Percentiles rank a stretch among this genome's conserved stretches.
Conservation (phyloP, 1,140 invertebrate genomes). For the Brachionus manjavacas region DNA sequence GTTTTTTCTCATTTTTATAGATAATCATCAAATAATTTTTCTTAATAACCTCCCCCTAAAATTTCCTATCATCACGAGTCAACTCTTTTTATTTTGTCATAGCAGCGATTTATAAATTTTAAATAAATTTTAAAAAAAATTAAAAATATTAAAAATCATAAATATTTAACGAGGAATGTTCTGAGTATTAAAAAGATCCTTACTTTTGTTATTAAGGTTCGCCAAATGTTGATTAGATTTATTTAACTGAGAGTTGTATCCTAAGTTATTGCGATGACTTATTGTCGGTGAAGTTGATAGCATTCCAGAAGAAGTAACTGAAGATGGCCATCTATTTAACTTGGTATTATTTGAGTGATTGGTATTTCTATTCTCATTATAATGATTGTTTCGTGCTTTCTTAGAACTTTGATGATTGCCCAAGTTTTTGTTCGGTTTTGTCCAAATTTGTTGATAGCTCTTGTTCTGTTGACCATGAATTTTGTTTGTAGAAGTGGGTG, state of each 20-base stretch:
- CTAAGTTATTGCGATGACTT: neutral
- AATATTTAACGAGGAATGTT: too few species aligned
- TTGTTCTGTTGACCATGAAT: neutral
- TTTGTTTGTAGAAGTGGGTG: constrained; percentile 12
- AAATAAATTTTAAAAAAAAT: too few species aligned
- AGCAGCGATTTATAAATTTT: too few species aligned
- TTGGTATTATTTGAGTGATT: neutral
- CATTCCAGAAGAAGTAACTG: neutral
- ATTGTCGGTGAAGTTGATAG: constrained; percentile 6
- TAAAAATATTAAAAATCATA: too few species aligned
- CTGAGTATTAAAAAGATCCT: neutral
- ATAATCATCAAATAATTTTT: too few species aligned
- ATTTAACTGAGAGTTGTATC: neutral
- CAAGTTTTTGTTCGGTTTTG: neutral
- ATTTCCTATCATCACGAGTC: too few species aligned
- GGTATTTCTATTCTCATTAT: constrained; percentile 10
- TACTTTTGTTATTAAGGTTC: neutral
- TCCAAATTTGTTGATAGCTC: neutral
- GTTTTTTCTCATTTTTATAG: too few species aligned
- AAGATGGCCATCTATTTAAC: constrained; percentile 22
- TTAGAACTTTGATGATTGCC: neutral
- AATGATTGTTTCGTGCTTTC: neutral
- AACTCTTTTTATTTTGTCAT: too few species aligned
- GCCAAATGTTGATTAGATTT: neutral
- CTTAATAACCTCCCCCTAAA: too few species aligned